Base-by-base conservation (phyloP, 2,888 invertebrate species). In the Drosophila neonasuta region DNA sequence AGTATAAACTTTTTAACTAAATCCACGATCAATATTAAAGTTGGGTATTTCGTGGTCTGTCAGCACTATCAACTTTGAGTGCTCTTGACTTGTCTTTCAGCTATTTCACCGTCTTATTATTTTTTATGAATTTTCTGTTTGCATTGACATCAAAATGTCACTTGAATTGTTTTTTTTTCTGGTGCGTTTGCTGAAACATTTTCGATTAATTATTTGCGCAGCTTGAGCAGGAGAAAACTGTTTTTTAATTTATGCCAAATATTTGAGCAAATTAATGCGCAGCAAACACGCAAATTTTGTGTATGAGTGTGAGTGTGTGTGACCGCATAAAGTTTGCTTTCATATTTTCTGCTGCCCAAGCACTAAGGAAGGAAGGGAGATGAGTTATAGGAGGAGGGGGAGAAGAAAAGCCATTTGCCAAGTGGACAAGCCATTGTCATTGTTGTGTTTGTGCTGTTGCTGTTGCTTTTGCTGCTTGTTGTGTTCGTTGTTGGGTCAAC, bases 101-200 rank as follows among this genome's bases (percentile, higher is more conserved):
- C 34, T 41, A 30, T 56, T 61, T 61, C 11, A 8, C 36, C 36
- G 45, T 34, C 34, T 44, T 54, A 36, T 41, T 36, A 11, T 32
- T 48, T 67, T 62, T 73, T 65, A 55, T 67, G 41, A 41, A 15
- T 62, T 79, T 71, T 62, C 52, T 59, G 72, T 63, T 70, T 56
- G 48, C 86, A 79, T 77, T 86, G 85, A 85, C 87, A 85, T 85
- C 58, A 76, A 86, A 83, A 68, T 85, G 82, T 83, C 80, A 81
- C 66, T 71, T 67, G 64, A 76, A 62, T 67, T 72, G 60, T 54
- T 58, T 11, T 49, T 20, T 30, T 44, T 56, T 58, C 58, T 54
- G 13, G 2, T 48, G 39, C 39, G 13, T 20, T 32, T 30, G 49
- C 49, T 58, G 59, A 70, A 79, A 73, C 66, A 73, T 74, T 86